phyloP scores from a whole-genome alignment of 2,113 vertebrate genomes.

The Corvus moneduloides region DNA sequence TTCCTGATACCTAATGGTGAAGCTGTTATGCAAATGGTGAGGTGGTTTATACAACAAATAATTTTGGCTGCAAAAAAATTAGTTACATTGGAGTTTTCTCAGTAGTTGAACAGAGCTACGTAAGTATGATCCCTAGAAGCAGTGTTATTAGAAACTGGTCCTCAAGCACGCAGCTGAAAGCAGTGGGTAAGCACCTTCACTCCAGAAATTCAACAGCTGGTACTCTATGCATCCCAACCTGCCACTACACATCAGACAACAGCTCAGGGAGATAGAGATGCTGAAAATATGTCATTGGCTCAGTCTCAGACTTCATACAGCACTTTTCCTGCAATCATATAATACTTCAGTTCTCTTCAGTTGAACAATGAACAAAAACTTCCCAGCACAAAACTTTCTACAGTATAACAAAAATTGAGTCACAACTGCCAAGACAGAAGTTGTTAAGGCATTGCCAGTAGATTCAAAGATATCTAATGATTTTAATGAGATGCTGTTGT shows the following conservation, averaged over 20 bases:
- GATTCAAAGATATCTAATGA: not conserved
- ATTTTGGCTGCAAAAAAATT: not conserved
- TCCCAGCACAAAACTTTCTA: not conserved
- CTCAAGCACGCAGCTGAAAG: not conserved
- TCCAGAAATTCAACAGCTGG: not conserved
- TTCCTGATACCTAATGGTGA: not conserved
- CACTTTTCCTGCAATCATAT: not conserved
- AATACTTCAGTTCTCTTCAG: not conserved
- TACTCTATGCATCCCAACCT: not conserved
- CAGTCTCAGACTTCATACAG: not conserved
- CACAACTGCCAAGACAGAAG: not conserved
- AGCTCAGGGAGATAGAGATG: not conserved
- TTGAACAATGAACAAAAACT: not conserved
- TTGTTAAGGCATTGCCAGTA: not conserved
- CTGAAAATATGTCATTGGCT: not conserved
- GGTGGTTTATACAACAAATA: not conserved
- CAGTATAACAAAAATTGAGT: not conserved
- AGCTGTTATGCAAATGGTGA: not conserved
- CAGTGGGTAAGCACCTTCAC: not conserved
- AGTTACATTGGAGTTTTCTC: not conserved
- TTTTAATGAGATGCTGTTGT: slow-evolving; percentile 17
- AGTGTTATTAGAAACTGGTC: not conserved
- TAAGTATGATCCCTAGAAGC: not conserved
- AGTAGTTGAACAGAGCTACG: not conserved
- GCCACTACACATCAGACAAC: not conserved